phyloP scores from a whole-genome alignment of 2,797 vertebrate species.

The Darevskia nairensis region DNA sequence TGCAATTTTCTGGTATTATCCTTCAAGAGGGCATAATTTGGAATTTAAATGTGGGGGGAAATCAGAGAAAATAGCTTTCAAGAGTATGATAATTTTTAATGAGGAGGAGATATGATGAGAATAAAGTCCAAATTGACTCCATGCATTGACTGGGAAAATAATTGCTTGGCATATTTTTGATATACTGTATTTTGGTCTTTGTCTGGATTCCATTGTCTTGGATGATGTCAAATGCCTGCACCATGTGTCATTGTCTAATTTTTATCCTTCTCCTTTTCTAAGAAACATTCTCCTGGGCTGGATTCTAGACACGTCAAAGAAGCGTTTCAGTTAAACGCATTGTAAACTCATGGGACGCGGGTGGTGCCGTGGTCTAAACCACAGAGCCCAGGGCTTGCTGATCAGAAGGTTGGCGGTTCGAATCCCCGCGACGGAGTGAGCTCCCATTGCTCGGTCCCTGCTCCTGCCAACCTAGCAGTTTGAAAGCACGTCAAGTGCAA shows the following conservation, averaged over 20 bases:
- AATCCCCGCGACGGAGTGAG: too few species aligned
- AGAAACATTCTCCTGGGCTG: background rate
- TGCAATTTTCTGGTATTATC: background rate
- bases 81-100: background rate
- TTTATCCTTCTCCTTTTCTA: background rate
- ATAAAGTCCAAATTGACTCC: background rate
- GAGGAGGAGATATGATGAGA: background rate
- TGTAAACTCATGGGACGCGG: too few species aligned
- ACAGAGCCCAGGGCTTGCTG: too few species aligned
- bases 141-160: background rate
- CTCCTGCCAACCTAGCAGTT: too few species aligned
- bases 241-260: background rate
- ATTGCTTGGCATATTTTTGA: background rate
- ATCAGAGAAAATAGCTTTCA: background rate
- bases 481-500: too few species aligned
- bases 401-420: too few species aligned
- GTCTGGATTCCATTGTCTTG: background rate
- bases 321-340: too few species aligned
- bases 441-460: too few species aligned
- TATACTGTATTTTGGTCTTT: slow-evolving; percentile 1
- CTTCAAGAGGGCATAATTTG: slow-evolving; percentile 2
- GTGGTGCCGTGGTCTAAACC: too few species aligned
- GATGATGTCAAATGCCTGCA: background rate
- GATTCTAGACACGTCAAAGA: too few species aligned
- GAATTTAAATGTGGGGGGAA: background rate